A percentile compares a stretch with the other conserved stretches of the same genome.
phyloP scores from a whole-genome alignment of 2,113 vertebrate species.

The Ailurus styani region DNA sequence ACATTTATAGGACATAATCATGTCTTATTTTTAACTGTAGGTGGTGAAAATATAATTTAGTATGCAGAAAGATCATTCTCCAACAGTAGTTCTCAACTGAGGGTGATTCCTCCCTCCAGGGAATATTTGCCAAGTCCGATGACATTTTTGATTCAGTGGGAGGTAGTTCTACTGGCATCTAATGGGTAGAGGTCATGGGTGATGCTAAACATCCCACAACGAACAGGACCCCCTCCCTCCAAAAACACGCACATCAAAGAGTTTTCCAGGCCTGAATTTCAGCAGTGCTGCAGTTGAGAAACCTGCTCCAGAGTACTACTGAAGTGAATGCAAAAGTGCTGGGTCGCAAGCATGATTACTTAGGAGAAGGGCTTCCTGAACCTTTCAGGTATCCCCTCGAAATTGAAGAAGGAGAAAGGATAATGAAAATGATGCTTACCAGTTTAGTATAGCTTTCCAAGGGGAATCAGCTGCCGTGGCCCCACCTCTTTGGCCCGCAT shows the following conservation, averaged over 20 bases:
- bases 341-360: no score
- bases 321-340: not conserved
- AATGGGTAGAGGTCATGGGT: not conserved
- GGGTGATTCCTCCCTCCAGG: not conserved
- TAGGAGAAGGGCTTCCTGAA: not conserved
- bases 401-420: not conserved
- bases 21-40: not conserved
- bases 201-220: no score
- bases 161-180: not conserved
- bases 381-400: not conserved
- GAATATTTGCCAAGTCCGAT: not conserved
- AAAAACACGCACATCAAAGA: not conserved
- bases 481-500: rapidly evolving
- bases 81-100: not conserved
- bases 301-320: not conserved
- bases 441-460: not conserved
- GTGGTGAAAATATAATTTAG: not conserved
- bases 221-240: not conserved
- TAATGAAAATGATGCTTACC: not conserved
- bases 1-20: not conserved
- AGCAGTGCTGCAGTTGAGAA: not conserved
- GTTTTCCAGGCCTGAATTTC: not conserved
- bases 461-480: not conserved
- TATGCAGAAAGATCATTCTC: not conserved
- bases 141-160: not conserved